Evolutionary conservation across 2,888 invertebrate genomes (phyloP).

Genomic region (Leucoptera coffeella): DNA sequence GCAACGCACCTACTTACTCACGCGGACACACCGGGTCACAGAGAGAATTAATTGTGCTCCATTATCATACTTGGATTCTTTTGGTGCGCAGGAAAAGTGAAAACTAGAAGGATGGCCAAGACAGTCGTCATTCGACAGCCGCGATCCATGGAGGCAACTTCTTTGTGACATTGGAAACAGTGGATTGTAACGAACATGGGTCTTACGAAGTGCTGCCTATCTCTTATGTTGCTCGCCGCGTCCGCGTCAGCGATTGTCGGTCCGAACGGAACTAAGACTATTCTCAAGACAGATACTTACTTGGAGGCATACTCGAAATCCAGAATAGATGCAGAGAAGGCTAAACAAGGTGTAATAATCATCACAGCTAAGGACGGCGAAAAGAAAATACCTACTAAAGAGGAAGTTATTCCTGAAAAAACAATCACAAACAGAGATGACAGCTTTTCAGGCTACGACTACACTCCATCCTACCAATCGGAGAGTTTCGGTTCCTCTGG

Average conservation of each 20-base stretch:
- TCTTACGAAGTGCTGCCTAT: no score
- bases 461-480: conserved; percentile 24
- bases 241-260: conserved; percentile 30
- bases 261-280: conserved; percentile 26
- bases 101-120: conserved; percentile 36
- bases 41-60: conserved; percentile 50
- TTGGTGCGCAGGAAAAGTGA: conserved; percentile 52
- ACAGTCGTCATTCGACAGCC: conserved; percentile 39
- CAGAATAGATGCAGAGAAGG: conserved; percentile 35
- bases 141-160: conserved; percentile 44
- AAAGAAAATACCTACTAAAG: conserved; percentile 36
- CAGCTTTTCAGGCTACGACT: conserved; percentile 34
- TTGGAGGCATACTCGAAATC: conserved; percentile 60
- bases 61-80: conserved; percentile 53
- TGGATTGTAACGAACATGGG: neutral
- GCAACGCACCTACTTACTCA: conserved; percentile 37
- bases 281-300: conserved; percentile 47
- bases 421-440: conserved; percentile 41
- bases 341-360: conserved; percentile 34
- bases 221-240: no score
- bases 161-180: conserved; percentile 10
- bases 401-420: no score
- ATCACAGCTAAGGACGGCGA: conserved; percentile 42
- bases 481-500: conserved; percentile 21
- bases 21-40: conserved; percentile 45